Evolutionary conservation across 2,797 vertebrate species (phyloP).

Genomic region (Spatula clypeata): DNA sequence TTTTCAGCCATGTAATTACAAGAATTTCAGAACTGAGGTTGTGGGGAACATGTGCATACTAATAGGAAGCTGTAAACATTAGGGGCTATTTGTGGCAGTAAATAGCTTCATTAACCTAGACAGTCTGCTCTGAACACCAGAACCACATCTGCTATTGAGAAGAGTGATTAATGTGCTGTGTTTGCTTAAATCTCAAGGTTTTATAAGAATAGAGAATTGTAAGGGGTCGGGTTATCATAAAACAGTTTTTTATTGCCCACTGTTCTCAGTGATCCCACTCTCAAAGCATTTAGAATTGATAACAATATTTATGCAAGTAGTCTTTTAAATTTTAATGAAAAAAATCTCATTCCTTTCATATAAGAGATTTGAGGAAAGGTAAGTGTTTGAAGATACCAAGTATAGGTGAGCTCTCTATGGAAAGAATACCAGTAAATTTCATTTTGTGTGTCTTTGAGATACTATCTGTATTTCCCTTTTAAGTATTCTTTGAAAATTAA

Average conservation of each 20-base stretch:
- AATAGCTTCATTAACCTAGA: not conserved
- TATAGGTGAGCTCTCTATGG: not conserved
- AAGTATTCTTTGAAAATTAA: not conserved
- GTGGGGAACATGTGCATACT: not conserved
- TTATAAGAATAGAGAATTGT: not conserved
- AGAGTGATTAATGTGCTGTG: fast-evolving
- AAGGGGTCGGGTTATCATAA: not conserved
- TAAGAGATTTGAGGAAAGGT: not conserved
- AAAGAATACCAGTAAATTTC: not conserved
- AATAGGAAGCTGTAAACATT: not conserved
- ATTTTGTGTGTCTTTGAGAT: not conserved
- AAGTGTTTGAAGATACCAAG: not conserved
- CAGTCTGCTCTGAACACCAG: not conserved
- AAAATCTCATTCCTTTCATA: not conserved
- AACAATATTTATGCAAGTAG: not conserved
- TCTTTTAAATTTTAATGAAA: not conserved
- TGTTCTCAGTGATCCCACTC: not conserved
- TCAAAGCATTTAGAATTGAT: not conserved
- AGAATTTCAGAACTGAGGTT: not conserved
- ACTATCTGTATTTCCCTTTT: not conserved
- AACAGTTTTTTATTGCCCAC: not conserved
- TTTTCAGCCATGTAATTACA: not conserved
- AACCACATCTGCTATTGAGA: not conserved
- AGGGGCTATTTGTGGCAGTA: not conserved
- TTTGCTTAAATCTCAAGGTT: not conserved